A percentile compares a stretch with the other conserved stretches of the same genome.
These are phyloP conservation scores for Linnaemya vulpina DNA, from an alignment of 2,888 invertebrate species.

Conservation along the genomic window DNA sequence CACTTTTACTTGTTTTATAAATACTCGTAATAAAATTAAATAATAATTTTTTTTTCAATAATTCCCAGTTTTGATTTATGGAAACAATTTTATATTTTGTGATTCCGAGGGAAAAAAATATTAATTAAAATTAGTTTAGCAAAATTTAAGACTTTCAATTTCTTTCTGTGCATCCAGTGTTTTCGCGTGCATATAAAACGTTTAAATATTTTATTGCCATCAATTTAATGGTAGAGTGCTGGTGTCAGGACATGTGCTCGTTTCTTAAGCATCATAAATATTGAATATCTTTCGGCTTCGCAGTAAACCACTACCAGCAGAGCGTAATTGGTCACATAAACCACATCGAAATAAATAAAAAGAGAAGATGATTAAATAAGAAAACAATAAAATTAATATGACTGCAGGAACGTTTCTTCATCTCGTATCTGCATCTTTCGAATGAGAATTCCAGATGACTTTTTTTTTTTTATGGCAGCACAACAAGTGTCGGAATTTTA, in stretches of 20 bases:
- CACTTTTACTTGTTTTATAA: too few species aligned
- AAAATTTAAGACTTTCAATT: too few species aligned
- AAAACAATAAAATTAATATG: slow-evolving; percentile 1
- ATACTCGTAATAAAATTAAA: too few species aligned
- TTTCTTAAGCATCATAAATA: not conserved
- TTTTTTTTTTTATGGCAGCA: not conserved
- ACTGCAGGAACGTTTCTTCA: not conserved
- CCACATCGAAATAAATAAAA: not conserved
- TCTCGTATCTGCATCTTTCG: not conserved
- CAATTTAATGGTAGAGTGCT: not conserved
- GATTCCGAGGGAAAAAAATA: too few species aligned
- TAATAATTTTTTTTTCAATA: too few species aligned
- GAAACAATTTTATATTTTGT: too few species aligned
- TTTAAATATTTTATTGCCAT: not conserved
- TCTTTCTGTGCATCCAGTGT: not conserved
- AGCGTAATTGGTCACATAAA: not conserved
- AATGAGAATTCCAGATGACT: not conserved
- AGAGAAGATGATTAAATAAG: not conserved
- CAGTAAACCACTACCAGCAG: not conserved
- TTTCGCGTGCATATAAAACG: not conserved
- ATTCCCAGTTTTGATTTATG: too few species aligned
- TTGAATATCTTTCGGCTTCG: not conserved
- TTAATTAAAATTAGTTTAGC: too few species aligned
- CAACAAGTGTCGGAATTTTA: slow-evolving; percentile 20
- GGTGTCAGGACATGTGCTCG: not conserved